Base-by-base conservation (phyloP, 2,113 vertebrate genomes). In the Crypturellus undulatus region DNA sequence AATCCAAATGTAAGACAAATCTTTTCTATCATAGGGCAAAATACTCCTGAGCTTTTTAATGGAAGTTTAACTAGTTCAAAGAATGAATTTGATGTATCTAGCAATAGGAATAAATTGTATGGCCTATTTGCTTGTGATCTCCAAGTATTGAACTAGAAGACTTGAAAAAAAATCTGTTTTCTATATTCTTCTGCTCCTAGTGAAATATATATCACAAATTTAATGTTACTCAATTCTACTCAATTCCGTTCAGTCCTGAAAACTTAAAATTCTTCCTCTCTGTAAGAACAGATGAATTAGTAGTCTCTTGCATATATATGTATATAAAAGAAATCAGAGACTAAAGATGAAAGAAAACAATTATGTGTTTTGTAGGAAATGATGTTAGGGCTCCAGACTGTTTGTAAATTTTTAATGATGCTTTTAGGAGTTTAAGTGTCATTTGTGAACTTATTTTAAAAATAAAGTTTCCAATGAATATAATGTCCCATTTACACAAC, bases 351-450 rank as follows among this genome's bases (percentile, higher is more conserved):
- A 42, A 86, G 26, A 95, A 90, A 90, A 88, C 67, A 0, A 88
- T 16, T 43, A 36, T 3, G 19, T 79, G 5, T 36, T 52, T 59
- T 86, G 72, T 73, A 80, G 83, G 69, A 91, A 87, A 54, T 75
- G 43, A 47, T 62, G 30, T 51, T 59, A 49, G 18, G 7, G 40
- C 91, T 84, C 34, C 56, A 76, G 64, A 38, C 25, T 43, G 18
- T 56, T 54, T 92, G 34, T 94, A 82, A 92, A 87, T 93, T 89
- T 90, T 95, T 93, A 85, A 96, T 64, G 79, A 79, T 81, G 62
- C 52, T 93, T 96, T 94, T 70, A 93, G 69, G 43, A 96, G 91
- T 92, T 92, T 96, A 78, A 95, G 47, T 95, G 93, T 86, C 24
- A 59, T 83, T 93, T 89, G 81, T 80, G 80, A 94, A 62, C 26